Evolutionary conservation across 2,113 vertebrate genomes (phyloP).

Genomic region (Atherinomorus stipes): DNA sequence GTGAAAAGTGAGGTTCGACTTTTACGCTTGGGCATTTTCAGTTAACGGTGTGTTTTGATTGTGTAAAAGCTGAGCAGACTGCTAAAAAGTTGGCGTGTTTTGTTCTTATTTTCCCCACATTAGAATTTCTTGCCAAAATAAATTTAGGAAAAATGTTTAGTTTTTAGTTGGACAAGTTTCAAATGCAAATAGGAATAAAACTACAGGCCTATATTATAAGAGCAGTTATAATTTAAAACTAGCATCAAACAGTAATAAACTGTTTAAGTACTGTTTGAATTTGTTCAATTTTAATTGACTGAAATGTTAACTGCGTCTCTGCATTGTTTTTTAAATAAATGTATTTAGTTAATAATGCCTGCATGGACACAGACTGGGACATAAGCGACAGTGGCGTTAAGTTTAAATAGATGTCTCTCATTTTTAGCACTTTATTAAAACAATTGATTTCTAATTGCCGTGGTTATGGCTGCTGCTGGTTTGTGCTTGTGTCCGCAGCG

Average conservation of each 20-base stretch:
- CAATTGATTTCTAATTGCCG: constrained; percentile 6
- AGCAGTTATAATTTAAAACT: not conserved
- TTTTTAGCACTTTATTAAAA: constrained; percentile 1
- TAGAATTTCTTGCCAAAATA: not conserved
- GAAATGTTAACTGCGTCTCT: not conserved
- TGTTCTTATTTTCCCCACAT: not conserved
- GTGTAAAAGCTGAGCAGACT: constrained; percentile 16
- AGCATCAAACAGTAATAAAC: constrained; percentile 11
- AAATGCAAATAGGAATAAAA: not conserved
- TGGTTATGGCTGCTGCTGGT: constrained; percentile 64
- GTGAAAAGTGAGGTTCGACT: constrained; percentile 19
- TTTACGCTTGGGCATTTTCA: constrained; percentile 4
- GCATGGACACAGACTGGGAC: too few relatives aligned
- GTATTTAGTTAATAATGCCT: too few relatives aligned
- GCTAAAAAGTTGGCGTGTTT: not conserved
- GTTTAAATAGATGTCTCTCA: not conserved
- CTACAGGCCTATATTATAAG: not conserved
- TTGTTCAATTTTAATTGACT: not conserved
- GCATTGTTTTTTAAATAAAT: not conserved
- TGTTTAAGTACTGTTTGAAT: not conserved
- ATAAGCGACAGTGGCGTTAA: not conserved
- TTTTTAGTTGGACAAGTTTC: constrained; percentile 4
- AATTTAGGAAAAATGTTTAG: not conserved
- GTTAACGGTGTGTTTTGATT: constrained; percentile 2
- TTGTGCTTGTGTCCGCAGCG: constrained; percentile 88